phyloP scores from a whole-genome alignment of 2,113 vertebrate species.

The Galeopterus variegatus region DNA sequence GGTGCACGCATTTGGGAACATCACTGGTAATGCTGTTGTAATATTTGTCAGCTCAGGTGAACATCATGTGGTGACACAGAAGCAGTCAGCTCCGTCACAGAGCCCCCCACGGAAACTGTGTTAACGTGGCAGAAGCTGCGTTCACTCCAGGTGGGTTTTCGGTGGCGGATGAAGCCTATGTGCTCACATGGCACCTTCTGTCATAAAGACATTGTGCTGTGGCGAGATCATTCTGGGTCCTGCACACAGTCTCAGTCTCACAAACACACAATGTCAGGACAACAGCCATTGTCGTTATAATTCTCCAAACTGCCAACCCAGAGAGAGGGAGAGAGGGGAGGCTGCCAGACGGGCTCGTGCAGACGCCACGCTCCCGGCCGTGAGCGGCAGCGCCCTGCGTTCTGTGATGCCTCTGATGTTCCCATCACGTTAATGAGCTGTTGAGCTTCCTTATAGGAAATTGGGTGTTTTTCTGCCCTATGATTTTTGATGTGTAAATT shows the following conservation, averaged over 20 bases:
- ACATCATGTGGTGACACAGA: accelerated
- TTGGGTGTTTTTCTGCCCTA: not conserved
- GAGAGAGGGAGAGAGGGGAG: not conserved
- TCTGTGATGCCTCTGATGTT: not conserved
- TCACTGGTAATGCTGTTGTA: accelerated
- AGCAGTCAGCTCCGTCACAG: not conserved
- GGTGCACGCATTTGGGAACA: accelerated
- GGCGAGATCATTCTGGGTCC: not conserved
- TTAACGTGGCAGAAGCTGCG: accelerated
- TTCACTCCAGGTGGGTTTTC: accelerated
- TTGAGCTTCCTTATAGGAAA: not conserved
- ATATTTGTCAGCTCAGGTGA: accelerated
- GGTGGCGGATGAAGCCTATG: not conserved
- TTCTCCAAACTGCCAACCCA: not conserved
- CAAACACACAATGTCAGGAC: not conserved
- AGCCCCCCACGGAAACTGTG: accelerated
- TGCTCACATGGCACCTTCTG: not conserved
- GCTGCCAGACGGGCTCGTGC: not conserved
- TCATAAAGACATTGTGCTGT: not conserved
- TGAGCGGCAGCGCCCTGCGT: accelerated
- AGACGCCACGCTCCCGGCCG: accelerated
- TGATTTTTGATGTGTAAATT: constrained; percentile 49
- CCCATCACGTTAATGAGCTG: not conserved
- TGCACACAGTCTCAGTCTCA: not conserved
- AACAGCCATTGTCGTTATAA: not conserved